A percentile compares a stretch with the other conserved stretches of the same genome.
Evolutionary conservation across 2,888 invertebrate genomes (phyloP).

Genomic region (Callosobruchus maculatus): DNA sequence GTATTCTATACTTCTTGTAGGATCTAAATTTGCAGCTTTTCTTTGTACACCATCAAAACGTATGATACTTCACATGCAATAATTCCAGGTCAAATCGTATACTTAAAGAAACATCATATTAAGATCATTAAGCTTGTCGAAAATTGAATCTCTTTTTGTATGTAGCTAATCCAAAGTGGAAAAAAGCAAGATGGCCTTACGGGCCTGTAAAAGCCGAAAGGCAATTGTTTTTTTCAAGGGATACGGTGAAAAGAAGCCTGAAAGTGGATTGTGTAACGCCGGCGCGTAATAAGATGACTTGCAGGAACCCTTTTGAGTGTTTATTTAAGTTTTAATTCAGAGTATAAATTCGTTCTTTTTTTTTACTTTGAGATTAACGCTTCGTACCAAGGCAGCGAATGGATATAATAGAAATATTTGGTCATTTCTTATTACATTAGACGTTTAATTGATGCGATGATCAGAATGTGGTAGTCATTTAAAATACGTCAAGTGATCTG

Average conservation of each 20-base stretch:
- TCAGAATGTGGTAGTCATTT: background rate
- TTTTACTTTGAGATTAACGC: background rate
- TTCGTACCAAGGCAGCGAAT: background rate
- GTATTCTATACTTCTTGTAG: too few species aligned
- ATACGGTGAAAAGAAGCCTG: background rate
- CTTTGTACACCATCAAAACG: too few species aligned
- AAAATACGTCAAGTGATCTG: too few species aligned
- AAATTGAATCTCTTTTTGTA: background rate
- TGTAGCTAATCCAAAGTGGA: background rate
- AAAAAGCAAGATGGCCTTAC: background rate
- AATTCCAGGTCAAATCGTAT: too few species aligned
- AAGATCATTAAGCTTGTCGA: background rate
- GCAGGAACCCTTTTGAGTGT: background rate
- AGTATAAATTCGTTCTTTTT: background rate
- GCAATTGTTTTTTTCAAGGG: background rate
- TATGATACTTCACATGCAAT: too few species aligned
- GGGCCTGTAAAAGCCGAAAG: background rate
- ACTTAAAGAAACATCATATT: too few species aligned
- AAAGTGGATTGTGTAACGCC: background rate
- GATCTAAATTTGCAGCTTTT: too few species aligned
- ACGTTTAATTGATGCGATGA: background rate
- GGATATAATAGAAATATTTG: background rate
- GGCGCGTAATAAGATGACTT: background rate
- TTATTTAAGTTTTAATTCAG: background rate
- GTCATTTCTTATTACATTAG: background rate